A percentile compares a stretch with the other conserved stretches of the same genome.
Conservation (phyloP, 2,888 invertebrate species). For the Drosophila tanythrix region DNA sequence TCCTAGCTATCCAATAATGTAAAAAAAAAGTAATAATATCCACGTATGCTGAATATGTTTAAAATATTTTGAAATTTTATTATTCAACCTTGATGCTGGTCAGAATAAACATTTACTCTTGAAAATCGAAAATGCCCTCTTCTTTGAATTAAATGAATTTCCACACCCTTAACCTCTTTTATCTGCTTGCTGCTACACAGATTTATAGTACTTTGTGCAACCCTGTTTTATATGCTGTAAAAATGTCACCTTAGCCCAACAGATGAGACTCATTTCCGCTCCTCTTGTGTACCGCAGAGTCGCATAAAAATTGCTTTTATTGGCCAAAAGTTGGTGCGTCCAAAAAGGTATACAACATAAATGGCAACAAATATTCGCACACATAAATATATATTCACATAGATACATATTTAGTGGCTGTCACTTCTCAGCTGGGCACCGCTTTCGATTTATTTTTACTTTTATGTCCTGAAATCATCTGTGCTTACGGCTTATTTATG, state of each 20-base stretch:
- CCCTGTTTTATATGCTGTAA: neutral
- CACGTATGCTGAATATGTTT: neutral
- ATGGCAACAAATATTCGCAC: neutral
- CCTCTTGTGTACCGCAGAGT: neutral
- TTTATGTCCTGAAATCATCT: conserved; percentile 38
- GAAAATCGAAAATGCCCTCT: neutral
- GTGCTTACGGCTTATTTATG: conserved; percentile 13
- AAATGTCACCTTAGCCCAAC: neutral
- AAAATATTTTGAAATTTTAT: neutral
- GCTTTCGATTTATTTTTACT: conserved; percentile 30
- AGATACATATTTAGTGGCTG: neutral
- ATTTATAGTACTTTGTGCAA: neutral
- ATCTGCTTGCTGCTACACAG: neutral
- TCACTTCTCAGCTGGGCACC: conserved; percentile 16
- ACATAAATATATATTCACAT: neutral
- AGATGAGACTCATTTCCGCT: neutral
- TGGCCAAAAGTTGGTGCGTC: conserved; percentile 19
- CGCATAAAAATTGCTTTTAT: conserved; percentile 39
- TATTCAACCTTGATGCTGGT: neutral
- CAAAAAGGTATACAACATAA: neutral
- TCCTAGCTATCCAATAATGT: neutral
- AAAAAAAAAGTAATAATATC: neutral
- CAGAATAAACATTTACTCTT: neutral
- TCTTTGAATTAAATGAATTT: neutral
- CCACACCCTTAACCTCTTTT: neutral